Conservation (phyloP, 2,797 vertebrate genomes). For the Nyctalus aviator region DNA sequence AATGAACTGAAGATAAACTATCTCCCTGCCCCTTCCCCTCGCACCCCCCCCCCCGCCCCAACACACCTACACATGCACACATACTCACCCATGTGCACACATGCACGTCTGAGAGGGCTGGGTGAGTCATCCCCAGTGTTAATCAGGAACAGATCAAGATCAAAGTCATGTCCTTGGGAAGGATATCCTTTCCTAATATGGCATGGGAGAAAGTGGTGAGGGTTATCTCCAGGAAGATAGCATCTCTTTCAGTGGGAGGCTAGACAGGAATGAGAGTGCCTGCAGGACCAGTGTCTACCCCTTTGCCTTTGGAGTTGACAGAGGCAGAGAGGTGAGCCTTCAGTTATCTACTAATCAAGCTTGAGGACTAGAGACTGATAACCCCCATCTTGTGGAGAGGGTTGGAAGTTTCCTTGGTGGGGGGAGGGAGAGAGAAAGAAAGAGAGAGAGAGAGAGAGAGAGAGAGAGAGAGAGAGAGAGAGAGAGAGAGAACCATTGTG, state of each 20-base stretch:
- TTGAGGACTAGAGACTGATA: not conserved
- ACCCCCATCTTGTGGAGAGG: not conserved
- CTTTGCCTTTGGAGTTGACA: conserved; percentile 7
- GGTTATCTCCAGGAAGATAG: not conserved
- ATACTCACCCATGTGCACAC: too few relatives aligned
- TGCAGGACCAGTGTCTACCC: not conserved
- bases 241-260: not conserved
- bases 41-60: fast-evolving
- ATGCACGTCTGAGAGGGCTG: not conserved
- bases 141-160: not conserved
- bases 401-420: not conserved
- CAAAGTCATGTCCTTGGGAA: not conserved
- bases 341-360: not conserved
- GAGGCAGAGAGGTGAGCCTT: not conserved
- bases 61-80: too few relatives aligned
- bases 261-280: not conserved
- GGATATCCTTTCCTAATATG: not conserved
- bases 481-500: fast-evolving
- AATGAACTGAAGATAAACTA: not conserved
- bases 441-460: too few relatives aligned
- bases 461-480: too few relatives aligned
- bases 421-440: not conserved
- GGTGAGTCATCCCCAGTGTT: not conserved
- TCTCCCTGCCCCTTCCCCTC: fast-evolving
- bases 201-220: not conserved